Conservation (phyloP, 1,140 invertebrate species). For the Cotesia typhae region DNA sequence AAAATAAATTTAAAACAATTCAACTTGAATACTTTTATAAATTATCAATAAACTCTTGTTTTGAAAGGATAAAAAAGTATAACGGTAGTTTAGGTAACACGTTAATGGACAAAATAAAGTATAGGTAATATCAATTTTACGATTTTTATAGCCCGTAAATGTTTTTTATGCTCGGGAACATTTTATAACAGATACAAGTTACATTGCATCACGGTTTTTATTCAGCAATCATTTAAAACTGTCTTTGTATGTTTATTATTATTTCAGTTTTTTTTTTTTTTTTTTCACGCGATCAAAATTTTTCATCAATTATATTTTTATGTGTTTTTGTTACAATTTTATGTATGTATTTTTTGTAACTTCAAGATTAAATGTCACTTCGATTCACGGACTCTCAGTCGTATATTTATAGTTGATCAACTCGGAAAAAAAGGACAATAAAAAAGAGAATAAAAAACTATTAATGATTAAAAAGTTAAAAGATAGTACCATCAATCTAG, state of each 20-base stretch:
- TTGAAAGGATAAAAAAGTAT: neutral
- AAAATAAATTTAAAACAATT: too few species aligned
- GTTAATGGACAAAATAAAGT: slow-evolving; percentile 10
- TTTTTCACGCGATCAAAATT: neutral
- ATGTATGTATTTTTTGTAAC: neutral
- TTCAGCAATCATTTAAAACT: slow-evolving; percentile 15
- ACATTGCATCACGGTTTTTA: slow-evolving; percentile 14
- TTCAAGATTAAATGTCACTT: neutral
- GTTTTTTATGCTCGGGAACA: slow-evolving; percentile 24
- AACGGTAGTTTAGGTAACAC: neutral
- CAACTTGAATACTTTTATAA: too few species aligned
- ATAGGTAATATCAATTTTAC: slow-evolving; percentile 1
- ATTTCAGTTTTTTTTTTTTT: neutral
- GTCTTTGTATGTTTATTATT: slow-evolving; percentile 10
- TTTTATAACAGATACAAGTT: slow-evolving; percentile 18
- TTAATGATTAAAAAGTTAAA: neutral
- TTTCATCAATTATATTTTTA: neutral
- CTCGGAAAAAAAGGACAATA: neutral
- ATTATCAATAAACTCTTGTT: neutral
- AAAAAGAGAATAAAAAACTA: neutral
- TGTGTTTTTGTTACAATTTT: neutral
- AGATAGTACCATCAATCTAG: slow-evolving; percentile 24
- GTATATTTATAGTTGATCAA: slow-evolving; percentile 4
- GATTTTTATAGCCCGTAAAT: slow-evolving; percentile 25
- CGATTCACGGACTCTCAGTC: neutral